Evolutionary conservation across 2,797 vertebrate species (phyloP), one percentile per base, ranked within the genome.

Genomic region (Arctocebus calabarensis): DNA sequence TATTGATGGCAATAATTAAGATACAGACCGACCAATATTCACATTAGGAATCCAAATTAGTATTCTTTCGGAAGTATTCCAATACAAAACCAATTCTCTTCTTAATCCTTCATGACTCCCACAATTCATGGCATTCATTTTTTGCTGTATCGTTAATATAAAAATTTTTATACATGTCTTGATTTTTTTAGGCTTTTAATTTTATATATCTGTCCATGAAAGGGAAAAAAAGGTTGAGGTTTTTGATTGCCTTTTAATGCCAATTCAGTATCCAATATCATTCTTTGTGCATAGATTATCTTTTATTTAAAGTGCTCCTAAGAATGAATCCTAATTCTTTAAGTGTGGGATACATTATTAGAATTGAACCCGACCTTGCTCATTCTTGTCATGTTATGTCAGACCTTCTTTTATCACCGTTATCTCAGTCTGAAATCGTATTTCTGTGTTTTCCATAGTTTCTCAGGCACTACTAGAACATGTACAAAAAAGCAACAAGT

Each of bases 21-120:
- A 34, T 74, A 74, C 3, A 87, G 48, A 68, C 4, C 2, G 92
- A 52, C 17, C 48, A 64, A 95, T 83, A 23, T 45, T 87, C 62
- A 81, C 68, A 34, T 88, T 94, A 91, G 97, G 85, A 93, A 78
- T 94, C 0, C 66, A 95, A 70, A 4, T 68, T 89, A 85, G 66
- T 90, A 95, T 97, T 78, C 0, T 70, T 96, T 37, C 84, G 71
- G 73, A 59, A 25, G 86, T 7, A 55, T 71, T 78, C 40, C 75
- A 91, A 34, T 82, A 84, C 7, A 92, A 94, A 95, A 97, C 32
- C 61, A 91, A 77, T 95, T 91, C 59, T 64, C 70, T 94, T n/a
- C 48, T 59, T n/a, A 74, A 2, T 13, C 4, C 27, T 94, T 59
- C 37, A 43, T 52, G 12, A 82, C 16, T 91, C 0, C 4, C 25